Evolutionary conservation across 2,888 invertebrate species (phyloP), one percentile per base, ranked within the genome.

Genomic region (Eretmocerus hayati): DNA sequence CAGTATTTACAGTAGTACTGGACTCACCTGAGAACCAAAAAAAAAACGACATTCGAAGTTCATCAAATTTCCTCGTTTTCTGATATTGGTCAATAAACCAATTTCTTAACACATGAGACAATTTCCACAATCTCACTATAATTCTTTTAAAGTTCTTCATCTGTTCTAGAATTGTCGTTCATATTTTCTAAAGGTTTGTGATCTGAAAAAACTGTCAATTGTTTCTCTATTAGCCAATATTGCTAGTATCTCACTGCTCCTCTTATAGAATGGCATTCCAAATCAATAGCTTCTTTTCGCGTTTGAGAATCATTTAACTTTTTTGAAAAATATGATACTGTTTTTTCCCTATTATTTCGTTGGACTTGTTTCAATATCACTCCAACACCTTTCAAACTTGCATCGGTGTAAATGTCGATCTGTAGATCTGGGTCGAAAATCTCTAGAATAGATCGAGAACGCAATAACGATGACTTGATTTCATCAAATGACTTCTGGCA

Each of bases 331-430:
- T 37, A 56, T 30, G 47, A 45, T 37, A 56, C 57, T 9, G 58
- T 48, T 35, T 56, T 56, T 11, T 50, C 20, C 19, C 48, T 31
- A 31, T 42, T 46, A 42, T 58, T 47, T 44, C 16, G 2, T 44
- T 61, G 55, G 18, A 19, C 30, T 43, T 62, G 57, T 54, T 61
- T 60, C 9, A 62, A 36, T 16, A 59, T 32, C 20, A 56, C 58
- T 23, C 59, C 59, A 2, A 62, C 32, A n/a, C 59, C 61, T 50
- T 56, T 33, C 33, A 58, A 39, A 31, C 56, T 57, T 21, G 57
- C 62, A 46, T 64, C 62, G 15, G 62, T 62, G 22, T 56, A 58
- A 13, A 64, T 59, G 16, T 33, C 26, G 33, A 20, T 30, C 13
- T 30, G 8, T 30, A 13, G 8, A 9, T 30, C 30, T 30, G 8